Conservation (phyloP, 2,888 invertebrate genomes). For the Aphidius colemani region DNA sequence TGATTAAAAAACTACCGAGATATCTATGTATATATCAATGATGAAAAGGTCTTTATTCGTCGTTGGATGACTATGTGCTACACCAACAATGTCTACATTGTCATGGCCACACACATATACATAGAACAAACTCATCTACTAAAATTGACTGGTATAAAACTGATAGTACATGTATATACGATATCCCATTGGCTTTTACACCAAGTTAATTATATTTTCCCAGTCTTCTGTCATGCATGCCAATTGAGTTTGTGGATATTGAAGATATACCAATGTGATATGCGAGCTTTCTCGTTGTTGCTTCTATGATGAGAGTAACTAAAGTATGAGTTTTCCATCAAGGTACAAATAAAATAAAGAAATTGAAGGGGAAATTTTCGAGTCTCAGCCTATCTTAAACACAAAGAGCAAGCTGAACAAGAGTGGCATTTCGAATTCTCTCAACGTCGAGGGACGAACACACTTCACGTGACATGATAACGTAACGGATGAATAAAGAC, state of each 20-base stretch:
- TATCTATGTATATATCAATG: no score
- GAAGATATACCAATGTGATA: no score
- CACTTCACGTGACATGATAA: constrained; percentile 40
- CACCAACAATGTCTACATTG: constrained; percentile 6
- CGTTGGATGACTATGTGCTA: constrained; percentile 1
- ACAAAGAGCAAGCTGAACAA: constrained; percentile 12
- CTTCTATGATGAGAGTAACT: background rate
- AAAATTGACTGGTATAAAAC: constrained; percentile 8
- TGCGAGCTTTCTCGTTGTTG: constrained; percentile 7
- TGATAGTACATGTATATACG: constrained; percentile 19
- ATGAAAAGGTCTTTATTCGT: no score
- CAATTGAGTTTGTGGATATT: constrained; percentile 12
- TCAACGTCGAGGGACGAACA: constrained; percentile 34
- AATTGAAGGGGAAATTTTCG: no score
- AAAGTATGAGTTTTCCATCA: no score
- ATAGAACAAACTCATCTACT: background rate
- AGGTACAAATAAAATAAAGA: no score
- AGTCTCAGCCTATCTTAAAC: background rate
- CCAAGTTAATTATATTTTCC: constrained; percentile 30
- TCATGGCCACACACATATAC: constrained; percentile 1
- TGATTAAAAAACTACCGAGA: no score
- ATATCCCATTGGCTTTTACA: constrained; percentile 29
- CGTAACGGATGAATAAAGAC: constrained; percentile 34
- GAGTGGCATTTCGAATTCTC: constrained; percentile 36
- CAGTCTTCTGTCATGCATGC: constrained; percentile 25